phyloP scores from a whole-genome alignment of 2,888 invertebrate genomes.

The Antheraea assamensis region DNA sequence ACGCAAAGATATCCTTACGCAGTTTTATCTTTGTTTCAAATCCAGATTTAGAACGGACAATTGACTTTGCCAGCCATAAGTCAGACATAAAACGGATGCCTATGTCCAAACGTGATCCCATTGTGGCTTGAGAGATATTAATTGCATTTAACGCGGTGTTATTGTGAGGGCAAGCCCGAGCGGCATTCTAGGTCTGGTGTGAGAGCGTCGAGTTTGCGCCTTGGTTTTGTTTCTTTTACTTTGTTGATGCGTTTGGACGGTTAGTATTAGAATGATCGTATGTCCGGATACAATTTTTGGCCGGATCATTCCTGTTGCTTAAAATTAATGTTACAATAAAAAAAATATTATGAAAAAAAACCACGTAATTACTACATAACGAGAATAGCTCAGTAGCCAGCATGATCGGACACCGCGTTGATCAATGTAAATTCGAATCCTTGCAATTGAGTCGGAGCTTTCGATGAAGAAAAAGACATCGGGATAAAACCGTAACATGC shows the following conservation, averaged over 20 bases:
- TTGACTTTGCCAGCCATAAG: constrained; percentile 71
- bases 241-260: neutral
- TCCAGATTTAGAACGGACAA: constrained; percentile 73
- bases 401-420: no score
- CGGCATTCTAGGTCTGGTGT: constrained; percentile 1
- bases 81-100: constrained; percentile 76
- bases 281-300: neutral
- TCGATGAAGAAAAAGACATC: no score
- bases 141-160: constrained; percentile 37
- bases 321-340: neutral
- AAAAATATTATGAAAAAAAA: no score
- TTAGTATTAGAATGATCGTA: neutral
- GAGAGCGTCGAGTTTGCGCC: neutral
- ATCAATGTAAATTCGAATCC: no score
- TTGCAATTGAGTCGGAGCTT: no score
- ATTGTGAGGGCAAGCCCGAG: neutral
- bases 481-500: no score
- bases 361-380: no score
- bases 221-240: neutral
- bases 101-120: constrained; percentile 58
- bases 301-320: neutral
- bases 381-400: no score
- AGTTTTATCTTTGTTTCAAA: constrained; percentile 47
- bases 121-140: constrained; percentile 61
- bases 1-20: constrained; percentile 7